Conservation (phyloP, 2,113 vertebrate genomes). For the Erinaceus europaeus region DNA sequence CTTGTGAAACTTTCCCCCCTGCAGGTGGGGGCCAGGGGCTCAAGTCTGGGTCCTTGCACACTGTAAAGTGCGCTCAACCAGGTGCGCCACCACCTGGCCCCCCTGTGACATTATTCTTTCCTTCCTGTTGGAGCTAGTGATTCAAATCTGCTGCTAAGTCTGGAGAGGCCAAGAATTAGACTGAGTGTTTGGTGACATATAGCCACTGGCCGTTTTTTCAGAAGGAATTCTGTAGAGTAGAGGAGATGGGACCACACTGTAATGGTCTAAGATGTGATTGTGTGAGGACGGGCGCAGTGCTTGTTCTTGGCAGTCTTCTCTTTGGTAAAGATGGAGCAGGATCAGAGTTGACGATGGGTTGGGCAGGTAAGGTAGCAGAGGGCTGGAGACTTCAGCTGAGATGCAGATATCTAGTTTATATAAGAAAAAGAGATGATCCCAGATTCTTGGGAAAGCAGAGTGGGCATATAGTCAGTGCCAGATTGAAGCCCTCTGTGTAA, state of each 20-base stretch:
- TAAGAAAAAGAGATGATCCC: too few relatives aligned
- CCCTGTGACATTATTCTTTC: background rate
- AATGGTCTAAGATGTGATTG: background rate
- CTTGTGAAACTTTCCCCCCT: too few relatives aligned
- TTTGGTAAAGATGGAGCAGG: background rate
- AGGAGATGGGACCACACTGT: background rate
- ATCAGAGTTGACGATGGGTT: background rate
- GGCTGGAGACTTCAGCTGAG: rapidly evolving
- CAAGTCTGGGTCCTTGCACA: too few relatives aligned
- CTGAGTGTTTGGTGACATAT: background rate
- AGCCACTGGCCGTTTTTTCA: background rate
- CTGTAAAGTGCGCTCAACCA: too few relatives aligned
- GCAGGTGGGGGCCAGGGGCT: too few relatives aligned
- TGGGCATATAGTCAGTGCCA: too few relatives aligned
- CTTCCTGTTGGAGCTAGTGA: background rate
- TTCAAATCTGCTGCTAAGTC: background rate
- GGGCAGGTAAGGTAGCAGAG: background rate
- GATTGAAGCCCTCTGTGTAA: too few relatives aligned
- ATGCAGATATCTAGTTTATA: too few relatives aligned
- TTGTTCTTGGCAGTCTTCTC: background rate
- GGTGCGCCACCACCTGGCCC: too few relatives aligned
- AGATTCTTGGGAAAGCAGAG: too few relatives aligned
- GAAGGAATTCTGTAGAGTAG: background rate
- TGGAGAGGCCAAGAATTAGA: background rate
- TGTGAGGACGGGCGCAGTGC: rapidly evolving